A percentile compares a stretch with the other conserved stretches of the same genome.
phyloP scores from a whole-genome alignment of 2,888 invertebrate species.

The Hyles lineata region DNA sequence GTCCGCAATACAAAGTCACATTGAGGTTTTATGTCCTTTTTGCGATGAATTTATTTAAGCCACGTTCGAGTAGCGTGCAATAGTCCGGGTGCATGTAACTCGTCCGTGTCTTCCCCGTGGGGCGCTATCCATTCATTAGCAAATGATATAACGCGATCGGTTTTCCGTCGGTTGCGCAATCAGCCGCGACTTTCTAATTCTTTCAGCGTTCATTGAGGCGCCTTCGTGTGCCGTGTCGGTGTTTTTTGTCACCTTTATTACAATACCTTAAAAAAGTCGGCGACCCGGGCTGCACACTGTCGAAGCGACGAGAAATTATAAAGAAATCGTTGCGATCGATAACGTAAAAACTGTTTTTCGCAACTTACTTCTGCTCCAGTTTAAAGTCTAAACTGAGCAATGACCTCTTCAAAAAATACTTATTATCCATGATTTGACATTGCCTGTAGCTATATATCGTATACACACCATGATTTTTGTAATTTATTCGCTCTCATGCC shows the following conservation, averaged over 20 bases:
- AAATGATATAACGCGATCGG: constrained; percentile 20
- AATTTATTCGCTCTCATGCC: background rate
- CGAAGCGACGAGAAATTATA: background rate
- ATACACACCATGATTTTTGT: background rate
- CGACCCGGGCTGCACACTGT: constrained; percentile 1
- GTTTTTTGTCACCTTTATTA: constrained; percentile 16
- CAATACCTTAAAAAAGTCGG: background rate
- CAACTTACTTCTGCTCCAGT: background rate
- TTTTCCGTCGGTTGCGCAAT: constrained; percentile 16
- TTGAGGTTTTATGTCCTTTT: background rate
- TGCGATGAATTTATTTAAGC: background rate
- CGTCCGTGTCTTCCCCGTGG: background rate
- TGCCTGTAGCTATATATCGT: background rate
- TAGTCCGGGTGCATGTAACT: background rate
- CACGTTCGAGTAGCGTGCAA: background rate
- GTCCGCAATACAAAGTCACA: no score
- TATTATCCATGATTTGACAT: background rate
- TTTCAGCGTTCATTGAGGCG: constrained; percentile 20
- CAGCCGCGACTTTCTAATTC: constrained; percentile 23
- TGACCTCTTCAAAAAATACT: background rate
- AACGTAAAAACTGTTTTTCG: background rate
- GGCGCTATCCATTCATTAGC: background rate
- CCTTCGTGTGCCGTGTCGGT: constrained; percentile 8
- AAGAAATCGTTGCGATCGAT: background rate
- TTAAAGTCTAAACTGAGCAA: background rate